A percentile compares a stretch with the other conserved stretches of the same genome.
Evolutionary conservation across 2,888 invertebrate species (phyloP).

Genomic region (Lycocerus yunnanus): DNA sequence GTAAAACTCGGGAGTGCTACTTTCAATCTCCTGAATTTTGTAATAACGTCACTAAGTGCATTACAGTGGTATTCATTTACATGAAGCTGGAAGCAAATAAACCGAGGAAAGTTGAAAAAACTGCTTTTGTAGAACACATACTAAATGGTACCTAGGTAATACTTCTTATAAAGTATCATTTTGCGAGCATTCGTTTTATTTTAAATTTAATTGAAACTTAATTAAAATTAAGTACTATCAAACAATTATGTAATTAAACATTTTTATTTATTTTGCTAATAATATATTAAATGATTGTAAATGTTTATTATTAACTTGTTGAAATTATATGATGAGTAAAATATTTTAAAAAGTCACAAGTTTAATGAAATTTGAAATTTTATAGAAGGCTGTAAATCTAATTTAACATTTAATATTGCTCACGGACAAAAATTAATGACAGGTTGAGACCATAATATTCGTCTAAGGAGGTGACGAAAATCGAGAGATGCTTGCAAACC

Average conservation of each 20-base stretch:
- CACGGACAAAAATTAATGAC: background rate
- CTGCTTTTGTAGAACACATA: background rate
- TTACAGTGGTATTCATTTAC: background rate
- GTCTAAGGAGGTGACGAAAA: background rate
- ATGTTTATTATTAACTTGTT: too few species aligned
- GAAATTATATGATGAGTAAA: too few species aligned
- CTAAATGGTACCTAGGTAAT: too few species aligned
- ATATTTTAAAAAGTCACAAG: too few species aligned
- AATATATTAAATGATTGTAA: too few species aligned
- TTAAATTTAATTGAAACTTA: too few species aligned
- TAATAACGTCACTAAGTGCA: background rate
- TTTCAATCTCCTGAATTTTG: background rate
- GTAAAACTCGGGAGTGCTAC: background rate
- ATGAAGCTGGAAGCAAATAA: background rate
- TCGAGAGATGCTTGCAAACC: slow-evolving; percentile 37
- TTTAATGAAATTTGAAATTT: too few species aligned
- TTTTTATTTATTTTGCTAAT: too few species aligned
- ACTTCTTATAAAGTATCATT: background rate
- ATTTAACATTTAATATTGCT: too few species aligned
- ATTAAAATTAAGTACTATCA: too few species aligned
- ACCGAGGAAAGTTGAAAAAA: background rate
- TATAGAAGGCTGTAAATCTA: too few species aligned
- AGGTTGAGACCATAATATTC: background rate
- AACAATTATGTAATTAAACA: too few species aligned
- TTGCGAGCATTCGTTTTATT: background rate